These are phyloP conservation scores for Microctonus brassicae DNA, from an alignment of 2,888 invertebrate species.

Conservation along the genomic window DNA sequence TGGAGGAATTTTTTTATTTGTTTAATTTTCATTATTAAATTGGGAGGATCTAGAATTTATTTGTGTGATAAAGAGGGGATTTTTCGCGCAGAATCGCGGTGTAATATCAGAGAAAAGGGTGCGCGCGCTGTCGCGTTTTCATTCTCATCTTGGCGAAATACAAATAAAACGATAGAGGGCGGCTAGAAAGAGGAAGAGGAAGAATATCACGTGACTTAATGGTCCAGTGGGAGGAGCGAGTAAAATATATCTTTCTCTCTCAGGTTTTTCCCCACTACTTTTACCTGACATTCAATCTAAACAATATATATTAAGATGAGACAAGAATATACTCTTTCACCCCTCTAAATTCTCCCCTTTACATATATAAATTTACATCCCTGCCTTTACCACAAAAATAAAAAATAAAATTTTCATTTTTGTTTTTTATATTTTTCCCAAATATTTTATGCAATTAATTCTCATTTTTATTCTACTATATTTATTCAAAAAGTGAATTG, in stretches of 20 bases:
- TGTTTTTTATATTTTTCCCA: no score
- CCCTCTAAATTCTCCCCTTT: neutral
- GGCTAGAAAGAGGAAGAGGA: slow-evolving; percentile 24
- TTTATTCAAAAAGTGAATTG: neutral
- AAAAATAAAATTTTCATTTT: no score
- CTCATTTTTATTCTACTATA: no score
- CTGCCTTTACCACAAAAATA: no score
- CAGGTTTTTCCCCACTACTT: slow-evolving; percentile 54
- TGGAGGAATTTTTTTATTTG: no score
- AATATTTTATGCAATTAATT: no score
- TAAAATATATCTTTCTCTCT: slow-evolving; percentile 40
- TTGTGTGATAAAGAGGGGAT: neutral
- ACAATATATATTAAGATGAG: slow-evolving; percentile 14
- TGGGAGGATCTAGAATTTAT: no score
- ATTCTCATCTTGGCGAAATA: neutral
- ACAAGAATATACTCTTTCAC: slow-evolving; percentile 8
- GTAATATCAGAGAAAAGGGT: neutral
- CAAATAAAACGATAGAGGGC: slow-evolving; percentile 23
- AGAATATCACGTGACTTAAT: slow-evolving; percentile 59
- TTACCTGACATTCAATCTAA: slow-evolving; percentile 34
- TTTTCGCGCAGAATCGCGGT: neutral
- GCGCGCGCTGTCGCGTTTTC: slow-evolving; percentile 16
- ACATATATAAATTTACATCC: no score
- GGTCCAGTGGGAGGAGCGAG: slow-evolving; percentile 64
- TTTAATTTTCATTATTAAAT: no score